A percentile compares a stretch with the other conserved stretches of the same genome.
These are phyloP conservation scores for Artemisiospiza belli DNA, from an alignment of 2,113 vertebrate genomes.

Conservation along the genomic window DNA sequence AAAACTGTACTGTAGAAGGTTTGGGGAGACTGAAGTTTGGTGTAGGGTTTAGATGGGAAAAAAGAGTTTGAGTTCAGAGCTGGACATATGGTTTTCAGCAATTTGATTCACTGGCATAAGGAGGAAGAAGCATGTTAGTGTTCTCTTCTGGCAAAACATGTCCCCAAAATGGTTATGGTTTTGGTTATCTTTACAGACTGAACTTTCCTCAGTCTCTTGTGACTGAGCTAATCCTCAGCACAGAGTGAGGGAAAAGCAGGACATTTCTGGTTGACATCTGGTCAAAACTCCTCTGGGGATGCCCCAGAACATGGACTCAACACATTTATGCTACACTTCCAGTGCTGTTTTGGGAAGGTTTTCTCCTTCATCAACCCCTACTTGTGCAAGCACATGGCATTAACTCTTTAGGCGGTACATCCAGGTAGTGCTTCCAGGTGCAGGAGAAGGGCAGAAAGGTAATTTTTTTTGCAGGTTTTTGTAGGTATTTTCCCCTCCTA, in stretches of 20 bases:
- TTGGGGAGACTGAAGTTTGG: neutral
- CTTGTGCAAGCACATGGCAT: accelerated
- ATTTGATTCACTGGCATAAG: neutral
- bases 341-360: accelerated
- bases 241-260: neutral
- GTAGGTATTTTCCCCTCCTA: neutral
- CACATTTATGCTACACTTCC: accelerated
- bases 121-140: neutral
- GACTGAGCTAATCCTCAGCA: neutral
- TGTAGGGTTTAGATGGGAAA: neutral
- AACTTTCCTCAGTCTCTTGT: neutral
- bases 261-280: neutral
- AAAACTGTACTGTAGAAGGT: neutral
- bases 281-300: neutral
- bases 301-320: accelerated
- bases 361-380: neutral
- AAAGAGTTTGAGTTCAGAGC: neutral
- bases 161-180: neutral
- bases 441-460: neutral
- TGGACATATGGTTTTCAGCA: neutral
- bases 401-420: neutral
- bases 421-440: neutral
- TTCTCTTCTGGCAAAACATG: neutral
- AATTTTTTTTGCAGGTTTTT: neutral
- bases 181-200: neutral